Percentiles rank a stretch among this genome's conserved stretches.
Conservation (phyloP, 2,888 invertebrate species). For the Anthophora plumipes region DNA sequence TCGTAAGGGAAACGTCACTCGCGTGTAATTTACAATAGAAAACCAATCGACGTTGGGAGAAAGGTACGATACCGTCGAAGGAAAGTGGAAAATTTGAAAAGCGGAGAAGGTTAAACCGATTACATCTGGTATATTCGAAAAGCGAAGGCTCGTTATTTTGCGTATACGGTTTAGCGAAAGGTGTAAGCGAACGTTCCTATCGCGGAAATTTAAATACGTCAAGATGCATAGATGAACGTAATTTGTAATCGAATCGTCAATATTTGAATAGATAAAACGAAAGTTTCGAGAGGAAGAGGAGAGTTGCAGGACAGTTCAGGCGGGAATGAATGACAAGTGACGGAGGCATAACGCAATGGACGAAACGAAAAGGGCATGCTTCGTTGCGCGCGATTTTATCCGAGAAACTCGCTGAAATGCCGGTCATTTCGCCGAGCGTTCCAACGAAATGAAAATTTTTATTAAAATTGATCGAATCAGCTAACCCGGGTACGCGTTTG, state of each 20-base stretch:
- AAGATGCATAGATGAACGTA: neutral
- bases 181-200: neutral
- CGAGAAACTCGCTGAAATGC: neutral
- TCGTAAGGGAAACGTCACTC: too few species aligned
- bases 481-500: neutral
- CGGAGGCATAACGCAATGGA: too few species aligned
- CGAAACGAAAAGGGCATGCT: neutral
- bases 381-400: neutral
- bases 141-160: neutral
- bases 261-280: neutral
- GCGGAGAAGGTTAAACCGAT: neutral
- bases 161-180: neutral
- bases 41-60: too few species aligned
- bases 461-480: constrained; percentile 34
- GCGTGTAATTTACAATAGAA: neutral
- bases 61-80: too few species aligned
- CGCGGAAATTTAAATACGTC: constrained; percentile 6
- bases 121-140: neutral
- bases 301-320: too few species aligned
- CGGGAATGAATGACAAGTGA: too few species aligned
- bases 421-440: constrained; percentile 1
- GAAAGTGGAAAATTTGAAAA: too few species aligned
- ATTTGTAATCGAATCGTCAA: neutral
- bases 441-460: constrained; percentile 34
- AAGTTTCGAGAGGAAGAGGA: too few species aligned